These are phyloP conservation scores for Strigamia crassipes DNA, from an alignment of 2,888 invertebrate genomes.

Conservation along the genomic window DNA sequence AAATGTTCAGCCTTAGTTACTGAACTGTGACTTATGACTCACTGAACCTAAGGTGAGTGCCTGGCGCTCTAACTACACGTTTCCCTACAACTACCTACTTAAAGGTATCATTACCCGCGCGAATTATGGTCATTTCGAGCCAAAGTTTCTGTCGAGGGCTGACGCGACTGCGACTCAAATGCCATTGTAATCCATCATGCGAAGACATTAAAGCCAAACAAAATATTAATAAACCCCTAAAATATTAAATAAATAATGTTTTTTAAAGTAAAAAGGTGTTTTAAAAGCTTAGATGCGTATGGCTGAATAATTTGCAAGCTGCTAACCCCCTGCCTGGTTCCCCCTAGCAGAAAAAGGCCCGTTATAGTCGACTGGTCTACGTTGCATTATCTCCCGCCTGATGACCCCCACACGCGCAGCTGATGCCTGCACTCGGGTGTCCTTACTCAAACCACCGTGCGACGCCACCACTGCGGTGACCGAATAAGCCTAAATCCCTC, in stretches of 20 bases:
- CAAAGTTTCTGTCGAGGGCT: background rate
- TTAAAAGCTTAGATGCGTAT: background rate
- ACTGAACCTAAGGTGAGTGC: background rate
- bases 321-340: background rate
- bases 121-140: background rate
- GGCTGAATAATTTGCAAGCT: background rate
- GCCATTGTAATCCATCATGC: background rate
- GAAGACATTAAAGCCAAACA: background rate
- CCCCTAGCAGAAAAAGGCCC: slow-evolving; percentile 5
- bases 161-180: background rate
- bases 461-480: slow-evolving; percentile 5
- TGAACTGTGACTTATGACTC: background rate
- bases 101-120: background rate
- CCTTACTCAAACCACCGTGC: background rate
- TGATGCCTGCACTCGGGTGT: background rate
- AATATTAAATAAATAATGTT: background rate
- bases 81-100: background rate
- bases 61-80: background rate
- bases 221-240: background rate
- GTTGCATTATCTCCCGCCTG: slow-evolving; percentile 15
- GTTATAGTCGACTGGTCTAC: slow-evolving; percentile 7
- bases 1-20: background rate
- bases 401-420: slow-evolving; percentile 27
- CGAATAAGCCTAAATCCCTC: slow-evolving; percentile 23
- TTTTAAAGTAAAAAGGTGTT: background rate